Base-by-base conservation (phyloP, 2,797 vertebrate genomes). In the Denticeps clupeoides region DNA sequence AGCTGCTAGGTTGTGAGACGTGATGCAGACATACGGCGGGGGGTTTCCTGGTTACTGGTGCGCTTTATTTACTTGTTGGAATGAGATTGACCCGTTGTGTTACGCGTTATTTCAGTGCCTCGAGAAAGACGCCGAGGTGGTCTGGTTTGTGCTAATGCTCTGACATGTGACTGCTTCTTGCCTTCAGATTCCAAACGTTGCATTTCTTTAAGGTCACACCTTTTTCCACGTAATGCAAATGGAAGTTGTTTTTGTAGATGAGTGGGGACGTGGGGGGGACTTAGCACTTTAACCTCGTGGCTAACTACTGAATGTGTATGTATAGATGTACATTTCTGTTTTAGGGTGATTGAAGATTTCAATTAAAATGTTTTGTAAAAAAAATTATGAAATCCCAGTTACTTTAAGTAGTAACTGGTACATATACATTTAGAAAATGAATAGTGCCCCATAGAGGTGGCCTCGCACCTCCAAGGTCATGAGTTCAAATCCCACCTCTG, bases 271-370 rank as follows among this genome's bases (percentile, higher is more conserved):
- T 35, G 35, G 50, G 51, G 26, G 31, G 47, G 47, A 45, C 55
- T 50, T 46, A 68, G 62, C 65, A 62, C 62, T 64, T 68, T 67
- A 65, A 53, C 47, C 13, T 33, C 29, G 40, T 43, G 29, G 50
- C 50, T 60, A 56, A 53, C 37, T 65, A 56, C 58, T 46, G 43
- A 59, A 51, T 57, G 41, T 67, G 49, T 59, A 49, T 15, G 31
- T 33, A n/a, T 40, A 55, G 48, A 47, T 41, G 18, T 53, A 38
- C 47, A 25, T 44, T 51, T 40, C 29, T 51, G 23, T 54, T 55
- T 25, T 59, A 56, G 43, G 24, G 15, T 52, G 41, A 27, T 53
- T 46, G 51, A 52, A 53, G 22, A 59, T 48, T 53, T 45, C 18
- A 59, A 47, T 50, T 60, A 52, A 54, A 45, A 49, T 13, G 21